A percentile compares a stretch with the other conserved stretches of the same genome.
These are phyloP conservation scores for Dichetophora obliterata DNA, from an alignment of 2,888 invertebrate genomes.

Conservation along the genomic window DNA sequence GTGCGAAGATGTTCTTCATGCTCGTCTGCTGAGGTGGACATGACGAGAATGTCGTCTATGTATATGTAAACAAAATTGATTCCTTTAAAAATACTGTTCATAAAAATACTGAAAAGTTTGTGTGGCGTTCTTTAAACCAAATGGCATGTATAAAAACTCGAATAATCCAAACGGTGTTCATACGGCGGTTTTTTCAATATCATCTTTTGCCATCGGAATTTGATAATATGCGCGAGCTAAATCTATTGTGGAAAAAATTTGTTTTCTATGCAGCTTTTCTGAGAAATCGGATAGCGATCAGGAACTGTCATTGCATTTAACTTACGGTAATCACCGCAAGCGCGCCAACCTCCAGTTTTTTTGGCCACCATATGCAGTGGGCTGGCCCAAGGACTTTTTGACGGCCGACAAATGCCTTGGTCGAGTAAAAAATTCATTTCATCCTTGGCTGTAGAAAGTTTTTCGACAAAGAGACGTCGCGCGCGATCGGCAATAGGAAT, in stretches of 20 bases:
- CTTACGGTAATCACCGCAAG: constrained; percentile 26
- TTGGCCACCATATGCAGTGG: constrained; percentile 36
- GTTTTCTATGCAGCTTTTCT: neutral
- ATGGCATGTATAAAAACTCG: constrained; percentile 30
- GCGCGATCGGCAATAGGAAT: constrained; percentile 34
- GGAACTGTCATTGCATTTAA: constrained; percentile 1
- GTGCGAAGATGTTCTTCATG: too few species aligned
- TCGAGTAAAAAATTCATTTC: constrained; percentile 1
- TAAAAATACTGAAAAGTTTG: too few species aligned
- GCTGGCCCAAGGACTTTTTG: constrained; percentile 8
- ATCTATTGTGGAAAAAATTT: neutral
- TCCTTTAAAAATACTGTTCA: too few species aligned
- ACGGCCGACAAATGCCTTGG: constrained; percentile 7
- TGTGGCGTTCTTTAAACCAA: constrained; percentile 1
- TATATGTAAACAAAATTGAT: too few species aligned
- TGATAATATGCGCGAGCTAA: neutral
- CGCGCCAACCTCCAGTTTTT: too few species aligned
- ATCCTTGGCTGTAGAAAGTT: neutral
- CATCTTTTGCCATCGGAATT: neutral
- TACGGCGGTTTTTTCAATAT: constrained; percentile 55
- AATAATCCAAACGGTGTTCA: constrained; percentile 28
- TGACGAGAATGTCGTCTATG: too few species aligned
- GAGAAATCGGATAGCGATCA: constrained; percentile 12
- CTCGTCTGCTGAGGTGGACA: too few species aligned
- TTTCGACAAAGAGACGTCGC: constrained; percentile 7